Percentiles rank a stretch among this genome's conserved stretches.
Evolutionary conservation across 64 coral and sea anemone genomes (phyloP).

Genomic region (Acropora yongei): DNA sequence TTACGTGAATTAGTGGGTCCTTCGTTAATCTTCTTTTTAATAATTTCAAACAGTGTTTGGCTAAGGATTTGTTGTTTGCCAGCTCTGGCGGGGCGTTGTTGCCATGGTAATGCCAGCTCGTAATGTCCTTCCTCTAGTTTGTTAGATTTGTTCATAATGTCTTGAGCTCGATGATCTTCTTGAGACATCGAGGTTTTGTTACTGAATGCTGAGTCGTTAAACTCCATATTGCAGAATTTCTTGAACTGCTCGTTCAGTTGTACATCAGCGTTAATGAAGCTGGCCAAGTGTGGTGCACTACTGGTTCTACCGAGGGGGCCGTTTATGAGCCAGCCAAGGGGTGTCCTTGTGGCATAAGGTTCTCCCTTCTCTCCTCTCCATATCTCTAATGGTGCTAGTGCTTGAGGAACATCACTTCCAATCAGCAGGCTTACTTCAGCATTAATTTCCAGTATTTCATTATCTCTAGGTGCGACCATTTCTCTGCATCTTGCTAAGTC

Average conservation of each 20-base stretch:
- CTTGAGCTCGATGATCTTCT: constrained; percentile 17
- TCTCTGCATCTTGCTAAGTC: constrained; percentile 29
- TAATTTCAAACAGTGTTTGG: not conserved
- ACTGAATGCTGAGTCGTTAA: not conserved
- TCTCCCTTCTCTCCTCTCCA: constrained; percentile 31
- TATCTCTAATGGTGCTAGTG: constrained; percentile 38
- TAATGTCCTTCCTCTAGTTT: constrained; percentile 57
- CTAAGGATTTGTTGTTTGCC: constrained; percentile 22
- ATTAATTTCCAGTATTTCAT: constrained; percentile 3
- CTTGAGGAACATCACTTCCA: constrained; percentile 54
- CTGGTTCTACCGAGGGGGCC: constrained; percentile 18
- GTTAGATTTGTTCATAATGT: constrained; percentile 20
- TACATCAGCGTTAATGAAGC: constrained; percentile 15
- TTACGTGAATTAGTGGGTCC: constrained; percentile 3
- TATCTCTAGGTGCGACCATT: constrained; percentile 38
- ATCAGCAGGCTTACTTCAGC: constrained; percentile 51
- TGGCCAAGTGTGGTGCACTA: not conserved
- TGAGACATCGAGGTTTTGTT: constrained; percentile 11
- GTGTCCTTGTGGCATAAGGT: constrained; percentile 53
- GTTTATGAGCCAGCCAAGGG: constrained; percentile 47
- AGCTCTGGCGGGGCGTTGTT: constrained; percentile 2
- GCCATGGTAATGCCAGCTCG: constrained; percentile 37
- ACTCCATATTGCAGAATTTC: constrained; percentile 3
- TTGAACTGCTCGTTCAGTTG: constrained; percentile 7
- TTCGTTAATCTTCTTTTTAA: constrained; percentile 39